Evolutionary conservation across 2,888 invertebrate genomes (phyloP).

Genomic region (Branchipolynoe longqiensis): DNA sequence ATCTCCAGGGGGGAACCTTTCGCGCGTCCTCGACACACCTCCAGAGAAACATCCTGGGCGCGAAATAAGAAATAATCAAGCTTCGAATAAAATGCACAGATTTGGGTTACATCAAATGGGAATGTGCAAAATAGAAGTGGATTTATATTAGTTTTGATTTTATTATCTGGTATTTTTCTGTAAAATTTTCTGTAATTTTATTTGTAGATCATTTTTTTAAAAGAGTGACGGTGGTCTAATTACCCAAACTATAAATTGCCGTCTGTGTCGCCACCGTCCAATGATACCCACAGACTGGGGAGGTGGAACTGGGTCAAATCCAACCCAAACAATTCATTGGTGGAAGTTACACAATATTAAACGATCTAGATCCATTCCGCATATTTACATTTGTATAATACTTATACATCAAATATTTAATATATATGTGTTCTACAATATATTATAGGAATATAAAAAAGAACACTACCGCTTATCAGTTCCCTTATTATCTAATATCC

Average conservation of each 20-base stretch:
- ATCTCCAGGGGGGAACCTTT: conserved; percentile 66
- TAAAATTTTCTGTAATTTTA: not conserved
- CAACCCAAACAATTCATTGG: too few species aligned
- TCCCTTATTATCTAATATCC: too few species aligned
- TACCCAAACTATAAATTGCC: too few species aligned
- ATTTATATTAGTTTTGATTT: not conserved
- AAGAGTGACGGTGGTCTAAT: too few species aligned
- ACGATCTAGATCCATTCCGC: too few species aligned
- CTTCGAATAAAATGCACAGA: not conserved
- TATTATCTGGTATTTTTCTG: not conserved
- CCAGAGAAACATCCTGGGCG: not conserved
- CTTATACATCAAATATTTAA: not conserved
- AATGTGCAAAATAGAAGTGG: not conserved
- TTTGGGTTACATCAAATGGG: not conserved
- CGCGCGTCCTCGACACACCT: not conserved
- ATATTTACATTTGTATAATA: not conserved
- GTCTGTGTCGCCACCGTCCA: too few species aligned
- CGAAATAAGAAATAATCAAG: not conserved
- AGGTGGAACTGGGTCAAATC: too few species aligned
- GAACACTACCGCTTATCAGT: not conserved
- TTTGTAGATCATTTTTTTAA: too few species aligned
- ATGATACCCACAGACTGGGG: too few species aligned
- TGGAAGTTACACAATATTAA: too few species aligned
- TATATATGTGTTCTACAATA: not conserved
- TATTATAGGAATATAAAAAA: not conserved